These are phyloP conservation scores for Canis aureus DNA, from an alignment of 2,113 vertebrate species.

Conservation along the genomic window DNA sequence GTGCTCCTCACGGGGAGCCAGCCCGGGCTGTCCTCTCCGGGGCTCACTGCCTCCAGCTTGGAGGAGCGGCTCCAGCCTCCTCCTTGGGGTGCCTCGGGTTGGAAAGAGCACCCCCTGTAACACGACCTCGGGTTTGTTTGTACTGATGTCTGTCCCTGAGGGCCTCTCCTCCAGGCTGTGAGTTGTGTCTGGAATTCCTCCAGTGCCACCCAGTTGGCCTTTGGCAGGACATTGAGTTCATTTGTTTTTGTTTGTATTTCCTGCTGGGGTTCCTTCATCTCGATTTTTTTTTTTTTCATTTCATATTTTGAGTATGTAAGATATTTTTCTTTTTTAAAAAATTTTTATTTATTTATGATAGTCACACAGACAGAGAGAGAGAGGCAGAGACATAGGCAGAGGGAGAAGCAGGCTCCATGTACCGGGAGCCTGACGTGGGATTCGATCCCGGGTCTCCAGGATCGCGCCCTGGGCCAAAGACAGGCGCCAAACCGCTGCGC, in stretches of 20 bases:
- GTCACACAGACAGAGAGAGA: too few species aligned
- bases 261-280: not conserved
- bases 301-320: not conserved
- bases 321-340: not conserved
- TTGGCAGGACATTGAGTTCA: not conserved
- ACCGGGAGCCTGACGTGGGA: too few species aligned
- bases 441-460: too few species aligned
- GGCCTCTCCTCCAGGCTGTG: not conserved
- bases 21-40: not conserved
- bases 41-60: not conserved
- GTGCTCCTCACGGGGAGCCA: not conserved
- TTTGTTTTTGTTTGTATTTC: not conserved
- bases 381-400: too few species aligned
- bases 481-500: too few species aligned
- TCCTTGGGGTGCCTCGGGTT: too few species aligned
- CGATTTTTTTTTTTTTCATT: not conserved
- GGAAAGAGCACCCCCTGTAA: not conserved
- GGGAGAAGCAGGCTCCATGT: too few species aligned
- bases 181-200: not conserved
- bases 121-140: not conserved
- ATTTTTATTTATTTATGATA: too few species aligned
- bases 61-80: too few species aligned
- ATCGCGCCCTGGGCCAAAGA: too few species aligned
- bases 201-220: accelerated
- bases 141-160: not conserved